A percentile compares a stretch with the other conserved stretches of the same genome.
Evolutionary conservation across 2,113 vertebrate genomes (phyloP).

Genomic region (Paradoxurus hermaphroditus): DNA sequence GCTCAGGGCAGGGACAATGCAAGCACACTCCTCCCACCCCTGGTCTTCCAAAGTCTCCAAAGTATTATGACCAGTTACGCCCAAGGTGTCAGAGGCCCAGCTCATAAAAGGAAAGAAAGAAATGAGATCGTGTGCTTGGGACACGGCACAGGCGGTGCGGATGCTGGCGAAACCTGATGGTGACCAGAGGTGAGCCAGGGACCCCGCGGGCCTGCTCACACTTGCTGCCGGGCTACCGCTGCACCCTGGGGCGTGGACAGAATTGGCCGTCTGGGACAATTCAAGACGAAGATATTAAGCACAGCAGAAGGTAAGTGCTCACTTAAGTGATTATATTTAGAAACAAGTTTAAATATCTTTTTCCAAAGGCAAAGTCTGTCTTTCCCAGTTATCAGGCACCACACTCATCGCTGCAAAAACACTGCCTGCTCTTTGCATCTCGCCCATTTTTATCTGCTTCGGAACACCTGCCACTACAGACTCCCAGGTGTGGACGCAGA

Average conservation of each 20-base stretch:
- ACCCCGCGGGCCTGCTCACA: fast-evolving
- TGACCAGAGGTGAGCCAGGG: fast-evolving
- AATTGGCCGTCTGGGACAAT: fast-evolving
- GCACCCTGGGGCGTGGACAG: fast-evolving
- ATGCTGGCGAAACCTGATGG: fast-evolving
- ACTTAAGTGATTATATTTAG: neutral
- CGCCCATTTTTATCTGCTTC: neutral
- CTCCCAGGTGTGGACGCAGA: fast-evolving
- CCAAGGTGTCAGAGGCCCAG: neutral
- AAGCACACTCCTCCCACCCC: fast-evolving
- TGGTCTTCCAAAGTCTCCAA: fast-evolving
- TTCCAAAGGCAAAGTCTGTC: neutral
- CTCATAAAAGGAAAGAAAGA: neutral
- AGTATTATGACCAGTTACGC: fast-evolving
- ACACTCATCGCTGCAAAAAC: fast-evolving
- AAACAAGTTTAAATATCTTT: neutral
- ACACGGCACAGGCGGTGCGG: fast-evolving
- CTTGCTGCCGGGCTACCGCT: fast-evolving
- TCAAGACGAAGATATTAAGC: neutral
- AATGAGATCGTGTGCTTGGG: fast-evolving
- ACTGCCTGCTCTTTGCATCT: neutral
- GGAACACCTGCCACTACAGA: fast-evolving
- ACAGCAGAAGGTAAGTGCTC: neutral
- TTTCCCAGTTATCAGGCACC: fast-evolving
- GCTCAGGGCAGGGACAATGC: fast-evolving